These are phyloP conservation scores for Autographa gamma DNA, from an alignment of 2,888 invertebrate species.

Conservation along the genomic window DNA sequence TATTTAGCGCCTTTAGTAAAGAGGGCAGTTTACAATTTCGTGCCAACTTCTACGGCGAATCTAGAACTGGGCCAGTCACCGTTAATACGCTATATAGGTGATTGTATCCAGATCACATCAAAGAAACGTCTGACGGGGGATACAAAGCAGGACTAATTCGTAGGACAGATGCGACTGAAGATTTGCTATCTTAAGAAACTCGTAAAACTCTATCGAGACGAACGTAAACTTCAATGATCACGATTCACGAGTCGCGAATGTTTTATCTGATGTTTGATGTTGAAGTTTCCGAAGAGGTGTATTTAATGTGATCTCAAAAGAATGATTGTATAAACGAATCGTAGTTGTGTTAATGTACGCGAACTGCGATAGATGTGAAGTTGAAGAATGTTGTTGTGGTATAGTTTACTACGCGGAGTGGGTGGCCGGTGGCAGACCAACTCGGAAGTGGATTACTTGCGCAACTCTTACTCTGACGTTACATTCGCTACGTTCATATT, in stretches of 20 bases:
- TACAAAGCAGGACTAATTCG: constrained; percentile 67
- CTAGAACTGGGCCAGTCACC: constrained; percentile 86
- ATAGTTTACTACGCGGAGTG: constrained; percentile 72
- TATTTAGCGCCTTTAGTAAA: constrained; percentile 82
- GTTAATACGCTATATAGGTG: constrained; percentile 82
- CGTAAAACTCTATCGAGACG: constrained; percentile 56
- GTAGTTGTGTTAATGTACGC: constrained; percentile 47
- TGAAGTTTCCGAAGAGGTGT: constrained; percentile 18
- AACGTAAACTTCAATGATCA: constrained; percentile 26
- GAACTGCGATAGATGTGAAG: constrained; percentile 32
- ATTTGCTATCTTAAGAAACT: constrained; percentile 51
- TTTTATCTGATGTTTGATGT: constrained; percentile 36
- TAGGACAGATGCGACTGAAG: constrained; percentile 65
- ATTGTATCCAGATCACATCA: constrained; percentile 87
- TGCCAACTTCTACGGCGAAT: constrained; percentile 85
- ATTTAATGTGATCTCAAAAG: constrained; percentile 38
- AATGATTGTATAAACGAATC: constrained; percentile 34
- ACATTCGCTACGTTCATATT: constrained; percentile 55
- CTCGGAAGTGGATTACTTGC: constrained; percentile 72
- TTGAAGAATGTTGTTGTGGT: constrained; percentile 70
- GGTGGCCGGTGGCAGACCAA: constrained; percentile 60
- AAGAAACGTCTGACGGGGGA: constrained; percentile 73
- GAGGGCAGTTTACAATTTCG: constrained; percentile 88
- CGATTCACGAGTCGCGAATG: constrained; percentile 11
- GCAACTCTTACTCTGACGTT: constrained; percentile 61